A percentile compares a stretch with the other conserved stretches of the same genome.
phyloP scores from a whole-genome alignment of 30 jellyfish, hydroid and myxozoan species.

The Rhopilema esculentum region DNA sequence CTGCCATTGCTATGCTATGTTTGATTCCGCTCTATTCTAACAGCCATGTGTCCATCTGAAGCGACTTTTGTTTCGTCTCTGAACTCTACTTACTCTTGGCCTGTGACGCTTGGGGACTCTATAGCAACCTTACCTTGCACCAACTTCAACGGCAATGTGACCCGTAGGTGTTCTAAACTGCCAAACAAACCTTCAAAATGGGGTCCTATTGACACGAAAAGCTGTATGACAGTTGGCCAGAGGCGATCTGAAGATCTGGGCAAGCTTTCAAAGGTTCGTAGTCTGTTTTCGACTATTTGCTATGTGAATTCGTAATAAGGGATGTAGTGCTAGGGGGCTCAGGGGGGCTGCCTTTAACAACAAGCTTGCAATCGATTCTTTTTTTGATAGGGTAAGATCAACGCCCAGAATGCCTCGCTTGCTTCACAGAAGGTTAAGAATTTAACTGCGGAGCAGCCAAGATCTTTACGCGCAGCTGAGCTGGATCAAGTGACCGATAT shows the following conservation, averaged over 20 bases:
- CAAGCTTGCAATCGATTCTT: neutral
- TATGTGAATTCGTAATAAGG: neutral
- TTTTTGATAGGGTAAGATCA: conserved; percentile 18
- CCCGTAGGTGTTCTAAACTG: conserved; percentile 39
- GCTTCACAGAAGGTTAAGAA: conserved; percentile 48
- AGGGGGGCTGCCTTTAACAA: no score
- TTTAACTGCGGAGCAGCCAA: conserved; percentile 23
- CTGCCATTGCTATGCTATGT: no score
- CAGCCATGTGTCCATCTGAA: conserved; percentile 60
- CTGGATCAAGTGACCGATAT: conserved; percentile 29
- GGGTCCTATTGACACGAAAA: conserved; percentile 41
- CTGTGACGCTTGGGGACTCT: conserved; percentile 22
- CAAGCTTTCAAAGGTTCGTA: conserved; percentile 15
- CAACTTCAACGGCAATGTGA: conserved; percentile 39
- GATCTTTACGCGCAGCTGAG: conserved; percentile 34
- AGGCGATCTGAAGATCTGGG: conserved; percentile 41
- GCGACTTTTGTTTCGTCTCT: conserved; percentile 28
- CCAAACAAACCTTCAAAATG: conserved; percentile 24
- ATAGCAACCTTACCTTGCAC: conserved; percentile 41
- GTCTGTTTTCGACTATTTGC: neutral
- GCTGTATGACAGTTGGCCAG: conserved; percentile 31
- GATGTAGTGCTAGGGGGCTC: no score
- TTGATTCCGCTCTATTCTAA: neutral
- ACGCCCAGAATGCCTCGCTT: conserved; percentile 57
- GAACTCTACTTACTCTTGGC: conserved; percentile 41